Evolutionary conservation across 2,113 vertebrate species (phyloP).

Genomic region (Zosterops japonicus): DNA sequence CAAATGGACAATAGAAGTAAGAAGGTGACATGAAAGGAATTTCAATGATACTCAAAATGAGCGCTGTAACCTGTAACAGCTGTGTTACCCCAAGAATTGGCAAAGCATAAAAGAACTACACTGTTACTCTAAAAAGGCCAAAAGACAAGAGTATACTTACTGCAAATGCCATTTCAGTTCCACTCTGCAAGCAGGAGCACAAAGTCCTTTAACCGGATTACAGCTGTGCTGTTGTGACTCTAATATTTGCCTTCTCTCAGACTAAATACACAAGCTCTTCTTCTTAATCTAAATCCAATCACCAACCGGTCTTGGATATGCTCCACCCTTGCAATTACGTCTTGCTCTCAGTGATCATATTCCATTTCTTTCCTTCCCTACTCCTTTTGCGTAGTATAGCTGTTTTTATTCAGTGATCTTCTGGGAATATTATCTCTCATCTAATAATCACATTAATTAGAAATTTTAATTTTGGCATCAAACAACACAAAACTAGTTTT

Average conservation of each 20-base stretch:
- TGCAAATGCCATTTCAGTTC: background rate
- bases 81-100: background rate
- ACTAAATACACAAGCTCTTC: conserved; percentile 3
- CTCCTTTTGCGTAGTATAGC: background rate
- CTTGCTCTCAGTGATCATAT: background rate
- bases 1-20: background rate
- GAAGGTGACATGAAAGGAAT: background rate
- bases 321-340: conserved; percentile 51
- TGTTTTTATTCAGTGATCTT: background rate
- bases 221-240: background rate
- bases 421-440: conserved; percentile 7
- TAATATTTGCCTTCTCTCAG: background rate
- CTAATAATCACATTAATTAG: conserved; percentile 36
- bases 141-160: conserved; percentile 34
- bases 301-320: background rate
- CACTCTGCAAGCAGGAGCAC: background rate
- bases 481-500: conserved; percentile 49
- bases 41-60: background rate
- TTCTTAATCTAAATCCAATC: conserved; percentile 51
- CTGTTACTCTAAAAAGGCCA: background rate
- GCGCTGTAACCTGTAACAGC: rapidly evolving
- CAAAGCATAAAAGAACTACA: background rate
- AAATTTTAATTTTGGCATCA: conserved; percentile 28
- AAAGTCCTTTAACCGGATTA: conserved; percentile 7
- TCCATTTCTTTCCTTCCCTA: conserved; percentile 5